Conservation (phyloP, 2,888 invertebrate species). For the Rhogogaster chlorosoma region DNA sequence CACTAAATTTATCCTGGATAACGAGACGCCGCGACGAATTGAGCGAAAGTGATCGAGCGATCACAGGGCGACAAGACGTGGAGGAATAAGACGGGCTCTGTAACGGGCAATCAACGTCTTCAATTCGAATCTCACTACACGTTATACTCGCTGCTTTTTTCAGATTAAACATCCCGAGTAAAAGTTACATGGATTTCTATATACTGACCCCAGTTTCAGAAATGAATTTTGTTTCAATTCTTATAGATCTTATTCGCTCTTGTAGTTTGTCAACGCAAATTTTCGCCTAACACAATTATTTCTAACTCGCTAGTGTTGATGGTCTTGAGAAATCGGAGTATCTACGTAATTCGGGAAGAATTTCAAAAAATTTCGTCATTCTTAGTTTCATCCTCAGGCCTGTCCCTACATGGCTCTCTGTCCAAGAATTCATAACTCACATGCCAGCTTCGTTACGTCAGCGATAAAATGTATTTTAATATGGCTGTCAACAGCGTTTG, state of each 20-base stretch:
- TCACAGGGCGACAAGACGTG: conserved; percentile 24
- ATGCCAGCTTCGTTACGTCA: conserved; percentile 32
- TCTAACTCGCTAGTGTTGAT: neutral
- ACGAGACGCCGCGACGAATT: conserved; percentile 48
- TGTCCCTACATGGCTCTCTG: conserved; percentile 26
- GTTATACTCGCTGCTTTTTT: neutral
- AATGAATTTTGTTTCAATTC: neutral
- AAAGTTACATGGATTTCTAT: neutral
- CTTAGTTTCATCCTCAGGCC: neutral
- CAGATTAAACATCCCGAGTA: neutral
- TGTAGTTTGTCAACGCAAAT: neutral
- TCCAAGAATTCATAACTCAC: neutral
- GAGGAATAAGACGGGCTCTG: neutral
- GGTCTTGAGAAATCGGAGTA: conserved; percentile 1
- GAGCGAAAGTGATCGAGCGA: conserved; percentile 48
- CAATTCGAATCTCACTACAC: conserved; percentile 19
- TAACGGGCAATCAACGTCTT: conserved; percentile 38
- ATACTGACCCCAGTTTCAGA: neutral
- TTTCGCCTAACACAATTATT: neutral
- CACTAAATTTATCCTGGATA: conserved; percentile 44
- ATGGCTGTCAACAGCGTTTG: conserved; percentile 21
- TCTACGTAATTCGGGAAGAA: neutral
- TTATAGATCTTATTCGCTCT: neutral
- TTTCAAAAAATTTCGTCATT: conserved; percentile 3
- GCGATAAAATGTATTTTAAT: conserved; percentile 18